Evolutionary conservation across 2,888 invertebrate species (phyloP), one percentile per base, ranked within the genome.

Genomic region (Eupithecia centaureata): DNA sequence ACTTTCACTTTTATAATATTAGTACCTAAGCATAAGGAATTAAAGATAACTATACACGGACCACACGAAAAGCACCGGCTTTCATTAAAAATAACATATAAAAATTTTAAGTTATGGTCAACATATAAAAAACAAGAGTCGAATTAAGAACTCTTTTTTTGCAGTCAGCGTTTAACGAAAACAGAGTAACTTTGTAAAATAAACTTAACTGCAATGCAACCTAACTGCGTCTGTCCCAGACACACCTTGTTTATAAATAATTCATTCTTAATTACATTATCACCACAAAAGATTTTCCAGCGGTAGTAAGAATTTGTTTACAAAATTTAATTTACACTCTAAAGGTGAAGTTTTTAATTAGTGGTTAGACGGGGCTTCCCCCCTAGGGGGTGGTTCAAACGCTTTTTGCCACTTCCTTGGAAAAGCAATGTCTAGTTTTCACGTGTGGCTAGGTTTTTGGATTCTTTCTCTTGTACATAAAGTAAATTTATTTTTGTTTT

Each of bases 311-410:
- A 73, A 70, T 73, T 68, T 68, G 70, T 61, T 54, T 70, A 65
- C 51, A 65, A 69, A 73, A 66, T 68, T 66, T 67, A 72, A 74
- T 71, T 71, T 69, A 72, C 63, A 70, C 65, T 71, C 79, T 78
- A 80, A 79, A 85, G 83, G 81, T 79, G 75, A 85, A 86, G 84
- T 86, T 87, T 85, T 87, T 89, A 90, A 89, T 90, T 89, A 88
- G 85, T 84, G 75, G 77, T 78, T 74, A 76, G 72, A 57, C 67
- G 70, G 64, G 66, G 71, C 73, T 10, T 27, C 27, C 54, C 54
- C 54, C 54, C 54, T 30, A 67, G 65, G 68, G 72, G 70, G 74
- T 64, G 42, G 54, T 65, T 68, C 58, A 61, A 72, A 71, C 79
- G 81, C 73, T 81, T 83, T 85, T 82, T 81, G 78, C 76, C 74